Percentiles rank a stretch among this genome's conserved stretches.
phyloP scores from a whole-genome alignment of 2,888 invertebrate genomes.

The Caenorhabditis sp. region DNA sequence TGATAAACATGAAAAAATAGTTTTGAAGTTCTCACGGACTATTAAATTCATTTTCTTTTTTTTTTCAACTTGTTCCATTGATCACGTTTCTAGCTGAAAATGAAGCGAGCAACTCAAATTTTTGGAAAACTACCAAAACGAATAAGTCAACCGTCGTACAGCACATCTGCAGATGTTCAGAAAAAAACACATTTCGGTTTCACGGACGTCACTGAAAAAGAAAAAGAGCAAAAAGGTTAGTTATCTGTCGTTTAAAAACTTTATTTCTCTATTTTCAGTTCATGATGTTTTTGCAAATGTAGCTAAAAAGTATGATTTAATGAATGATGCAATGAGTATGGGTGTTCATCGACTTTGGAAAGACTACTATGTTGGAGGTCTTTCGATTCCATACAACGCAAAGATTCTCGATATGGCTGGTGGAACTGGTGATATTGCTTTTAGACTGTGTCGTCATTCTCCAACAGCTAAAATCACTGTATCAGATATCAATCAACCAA shows the following conservation, averaged over 20 bases:
- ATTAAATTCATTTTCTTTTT: constrained; percentile 2
- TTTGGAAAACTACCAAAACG: not conserved
- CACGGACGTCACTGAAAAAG: constrained; percentile 60
- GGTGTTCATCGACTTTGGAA: constrained; percentile 97
- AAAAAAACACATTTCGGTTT: constrained; percentile 67
- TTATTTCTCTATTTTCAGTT: constrained; percentile 74
- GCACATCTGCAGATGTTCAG: not conserved
- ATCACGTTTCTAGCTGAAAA: not conserved
- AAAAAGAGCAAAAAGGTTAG: constrained; percentile 61
- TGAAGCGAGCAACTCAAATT: constrained; percentile 23
- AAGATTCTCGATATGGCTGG: constrained; percentile 88
- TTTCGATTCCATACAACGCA: constrained; percentile 82
- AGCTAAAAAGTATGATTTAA: constrained; percentile 89
- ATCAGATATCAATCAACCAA: constrained; percentile 85
- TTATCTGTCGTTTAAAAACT: not conserved
- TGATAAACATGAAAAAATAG: not conserved
- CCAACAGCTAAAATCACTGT: constrained; percentile 73
- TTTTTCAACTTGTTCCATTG: not conserved
- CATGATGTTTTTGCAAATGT: constrained; percentile 92
- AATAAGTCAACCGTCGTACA: constrained; percentile 1
- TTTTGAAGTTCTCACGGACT: not conserved
- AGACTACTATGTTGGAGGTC: constrained; percentile 83
- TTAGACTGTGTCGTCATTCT: constrained; percentile 77
- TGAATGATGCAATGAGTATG: constrained; percentile 97
- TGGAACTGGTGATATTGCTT: constrained; percentile 96